Conservation (phyloP, 2,888 invertebrate species). For the Tineola bisselliella region DNA sequence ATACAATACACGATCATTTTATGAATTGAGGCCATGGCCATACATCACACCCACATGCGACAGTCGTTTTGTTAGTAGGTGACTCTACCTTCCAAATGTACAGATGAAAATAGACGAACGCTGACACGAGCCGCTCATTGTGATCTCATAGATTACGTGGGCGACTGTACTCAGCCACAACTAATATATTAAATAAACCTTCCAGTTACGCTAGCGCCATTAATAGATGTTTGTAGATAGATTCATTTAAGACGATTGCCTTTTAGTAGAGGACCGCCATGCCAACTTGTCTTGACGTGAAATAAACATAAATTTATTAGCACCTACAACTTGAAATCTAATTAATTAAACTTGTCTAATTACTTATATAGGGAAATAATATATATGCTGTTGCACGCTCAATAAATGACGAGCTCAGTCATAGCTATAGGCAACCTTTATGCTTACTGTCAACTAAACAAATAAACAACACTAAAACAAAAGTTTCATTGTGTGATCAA, state of each 20-base stretch:
- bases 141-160: conserved; percentile 7
- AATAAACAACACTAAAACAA: no score
- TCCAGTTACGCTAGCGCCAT: conserved; percentile 2
- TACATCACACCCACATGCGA: conserved; percentile 30
- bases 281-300: no score
- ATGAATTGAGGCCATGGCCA: conserved; percentile 45
- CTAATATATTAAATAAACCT: not conserved
- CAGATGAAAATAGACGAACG: conserved; percentile 6
- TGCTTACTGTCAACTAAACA: no score
- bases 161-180: not conserved
- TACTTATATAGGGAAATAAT: no score
- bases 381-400: no score
- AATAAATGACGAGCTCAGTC: no score
- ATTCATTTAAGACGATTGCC: not conserved
- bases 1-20: conserved; percentile 17
- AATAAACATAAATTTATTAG: no score
- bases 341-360: no score
- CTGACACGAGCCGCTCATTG: conserved; percentile 9
- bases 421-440: no score
- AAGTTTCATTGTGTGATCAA: no score
- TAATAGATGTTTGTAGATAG: not conserved
- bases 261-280: not conserved
- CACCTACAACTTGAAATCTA: no score
- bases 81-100: conserved; percentile 1
- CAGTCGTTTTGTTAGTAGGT: conserved; percentile 12